Base-by-base conservation (phyloP, 2,888 invertebrate genomes). In the Erannis defoliaria region DNA sequence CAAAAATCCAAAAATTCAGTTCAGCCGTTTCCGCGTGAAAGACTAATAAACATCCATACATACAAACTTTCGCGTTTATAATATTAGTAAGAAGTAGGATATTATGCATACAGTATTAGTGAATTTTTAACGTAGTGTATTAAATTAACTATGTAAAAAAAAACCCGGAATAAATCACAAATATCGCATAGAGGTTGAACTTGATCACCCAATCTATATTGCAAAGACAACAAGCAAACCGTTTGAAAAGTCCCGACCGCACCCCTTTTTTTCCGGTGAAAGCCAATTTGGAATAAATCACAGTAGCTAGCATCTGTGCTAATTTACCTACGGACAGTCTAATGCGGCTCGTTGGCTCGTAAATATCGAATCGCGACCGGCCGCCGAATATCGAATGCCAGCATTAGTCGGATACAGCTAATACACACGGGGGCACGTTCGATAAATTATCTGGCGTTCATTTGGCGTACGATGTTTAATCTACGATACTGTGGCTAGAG, bases 241-340 rank as follows among this genome's bases (percentile, higher is more conserved):
- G 84, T 86, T 89, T 89, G 84, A 88, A 90, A 89, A 85, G 86
- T n/a, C 88, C 83, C 84, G 82, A 84, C 86, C 88, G 81, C 88
- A 88, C 77, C 80, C 80, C 78, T 76, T 91, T 92, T 90, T 87
- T 82, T 78, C 78, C 85, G 85, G 87, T 90, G 90, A 89, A 92
- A 92, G 90, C 92, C 92, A 93, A 93, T 93, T 93, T 91, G 88
- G 85, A 93, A 93, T 93, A 92, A 93, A 93, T 93, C 93, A 93
- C 89, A 84, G 91, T 87, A 89, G 89, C 87, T 82, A 91, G 88
- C 93, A 93, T 93, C 92, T 93, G 93, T 89, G 93, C 93, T 93
- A 93, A 93, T 93, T 93, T 93, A 93, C 93, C 93, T 92, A 92
- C 90, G 89, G 92, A 92, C 93, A 93, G 90, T 90, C 91, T 93